Conservation (phyloP, 2,797 vertebrate species). For the Xiphophorus birchmanni region DNA sequence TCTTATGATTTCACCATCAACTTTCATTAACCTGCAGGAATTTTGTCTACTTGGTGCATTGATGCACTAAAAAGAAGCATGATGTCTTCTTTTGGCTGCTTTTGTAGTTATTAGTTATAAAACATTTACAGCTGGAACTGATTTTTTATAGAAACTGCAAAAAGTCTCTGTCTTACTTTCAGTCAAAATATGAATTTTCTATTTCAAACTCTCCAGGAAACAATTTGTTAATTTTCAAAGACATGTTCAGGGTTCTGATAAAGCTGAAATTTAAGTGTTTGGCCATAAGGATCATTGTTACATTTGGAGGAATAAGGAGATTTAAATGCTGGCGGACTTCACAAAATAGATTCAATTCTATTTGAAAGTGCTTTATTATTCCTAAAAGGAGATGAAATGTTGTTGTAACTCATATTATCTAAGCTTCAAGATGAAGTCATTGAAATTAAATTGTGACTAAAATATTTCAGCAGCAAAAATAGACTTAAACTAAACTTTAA, state of each 20-base stretch:
- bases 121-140: neutral
- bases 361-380: neutral
- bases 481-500: too few species aligned
- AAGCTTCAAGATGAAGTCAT: neutral
- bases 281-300: neutral
- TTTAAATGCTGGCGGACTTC: neutral
- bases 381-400: neutral
- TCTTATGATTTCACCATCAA: neutral
- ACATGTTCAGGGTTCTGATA: neutral
- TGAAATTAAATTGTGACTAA: neutral
- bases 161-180: neutral
- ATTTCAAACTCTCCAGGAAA: neutral
- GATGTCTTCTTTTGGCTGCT: neutral
- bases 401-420: neutral
- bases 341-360: neutral
- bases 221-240: neutral
- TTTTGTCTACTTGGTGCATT: neutral
- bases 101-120: neutral
- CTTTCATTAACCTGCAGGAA: neutral
- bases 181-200: neutral
- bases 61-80: neutral
- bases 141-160: neutral
- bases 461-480: neutral
- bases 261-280: neutral
- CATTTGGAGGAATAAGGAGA: neutral